Evolutionary conservation across 2,797 vertebrate species (phyloP), one percentile per base, ranked within the genome.

Genomic region (Manis javanica): DNA sequence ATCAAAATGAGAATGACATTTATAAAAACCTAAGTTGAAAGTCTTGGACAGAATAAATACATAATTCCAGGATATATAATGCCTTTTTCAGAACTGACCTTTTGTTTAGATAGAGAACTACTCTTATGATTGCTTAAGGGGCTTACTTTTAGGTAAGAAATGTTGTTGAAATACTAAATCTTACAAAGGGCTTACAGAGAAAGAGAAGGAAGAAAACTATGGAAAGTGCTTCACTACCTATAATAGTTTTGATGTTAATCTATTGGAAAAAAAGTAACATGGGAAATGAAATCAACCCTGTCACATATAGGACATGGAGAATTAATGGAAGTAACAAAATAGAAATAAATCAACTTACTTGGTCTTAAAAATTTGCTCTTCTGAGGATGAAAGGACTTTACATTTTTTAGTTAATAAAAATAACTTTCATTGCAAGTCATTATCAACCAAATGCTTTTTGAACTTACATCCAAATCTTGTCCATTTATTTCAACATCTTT

Each of bases 401-500:
- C 72, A 64, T 90, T 93, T 98, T 39, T 46, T 97, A 97, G 95
- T 64, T 88, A 97, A 97, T 95, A 34, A 92, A 1, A 75, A 93
- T 18, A 96, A 72, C 71, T 90, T 97, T 77, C 34, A 49, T 31
- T 53, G 1, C 21, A 96, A 63, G 85, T 64, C 1, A 29, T 64
- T 96, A 77, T 59, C 0, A 2, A 57, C 63, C 42, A 49, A 91
- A 81, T 12, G 87, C 59, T 94, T 90, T 63, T 39, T 72, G 31
- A 97, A 86, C 59, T 86, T 16, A 21, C 0, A 94, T 75, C 72
- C 79, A 61, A 49, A 95, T 96, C 72, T 66, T 97, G 83, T 83
- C 34, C 69, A 31, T 61, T 93, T 77, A 84, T 97, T 94, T 96
- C 96, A 90, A 95, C 51, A 87, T 89, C 53, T 90, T 91, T 87